Evolutionary conservation across 2,888 invertebrate species (phyloP).

Genomic region (Trichacis sp.): DNA sequence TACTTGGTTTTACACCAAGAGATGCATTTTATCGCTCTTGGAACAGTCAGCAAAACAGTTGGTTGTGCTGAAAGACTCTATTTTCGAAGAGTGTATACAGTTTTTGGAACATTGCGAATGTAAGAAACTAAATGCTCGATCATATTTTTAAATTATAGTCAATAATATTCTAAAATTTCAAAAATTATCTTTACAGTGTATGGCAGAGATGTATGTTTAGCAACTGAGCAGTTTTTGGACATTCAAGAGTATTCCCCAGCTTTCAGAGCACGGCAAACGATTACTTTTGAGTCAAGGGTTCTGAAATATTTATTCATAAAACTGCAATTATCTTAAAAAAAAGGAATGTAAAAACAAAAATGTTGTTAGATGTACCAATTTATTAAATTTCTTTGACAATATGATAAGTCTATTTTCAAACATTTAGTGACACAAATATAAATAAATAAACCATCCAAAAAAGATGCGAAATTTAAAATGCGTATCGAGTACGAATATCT

Average conservation of each 20-base stretch:
- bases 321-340: slow-evolving; percentile 70
- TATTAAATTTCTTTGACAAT: neutral
- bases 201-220: slow-evolving; percentile 85
- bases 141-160: too few relatives aligned
- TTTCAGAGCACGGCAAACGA: slow-evolving; percentile 86
- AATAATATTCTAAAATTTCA: too few relatives aligned
- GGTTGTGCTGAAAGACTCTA: slow-evolving; percentile 87
- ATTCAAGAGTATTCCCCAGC: slow-evolving; percentile 75
- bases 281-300: slow-evolving; percentile 89
- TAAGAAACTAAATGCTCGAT: too few relatives aligned
- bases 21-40: slow-evolving; percentile 93
- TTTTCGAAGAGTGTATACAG: slow-evolving; percentile 87
- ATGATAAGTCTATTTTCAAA: neutral
- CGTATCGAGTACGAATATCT: slow-evolving; percentile 98
- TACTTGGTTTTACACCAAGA: slow-evolving; percentile 98
- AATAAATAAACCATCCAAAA: neutral
- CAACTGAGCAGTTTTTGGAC: slow-evolving; percentile 85
- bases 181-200: slow-evolving; percentile 76
- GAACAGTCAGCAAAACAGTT: slow-evolving; percentile 93
- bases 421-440: neutral
- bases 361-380: neutral
- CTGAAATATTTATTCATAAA: slow-evolving; percentile 85
- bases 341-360: neutral
- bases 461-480: slow-evolving; percentile 79
- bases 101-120: slow-evolving; percentile 92